Base-by-base conservation (phyloP, 2,888 invertebrate species). In the Tubulanus polymorphus region DNA sequence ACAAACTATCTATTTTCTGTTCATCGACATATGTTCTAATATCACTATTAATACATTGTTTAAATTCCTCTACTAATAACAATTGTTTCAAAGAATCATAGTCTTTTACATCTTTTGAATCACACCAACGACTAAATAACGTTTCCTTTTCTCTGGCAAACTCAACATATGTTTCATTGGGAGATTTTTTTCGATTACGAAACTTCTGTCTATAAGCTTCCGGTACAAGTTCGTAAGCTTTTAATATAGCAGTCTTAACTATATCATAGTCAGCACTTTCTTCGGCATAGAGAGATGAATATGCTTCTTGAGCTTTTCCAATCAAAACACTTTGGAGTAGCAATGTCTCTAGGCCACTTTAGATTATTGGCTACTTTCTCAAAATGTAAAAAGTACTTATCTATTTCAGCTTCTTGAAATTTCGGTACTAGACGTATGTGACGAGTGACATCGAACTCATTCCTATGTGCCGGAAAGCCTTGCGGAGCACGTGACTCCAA, bases 181-280 rank as follows among this genome's bases (percentile, higher is more conserved):
- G 48, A 26, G 18, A 26, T 55, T 62, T n/a, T n/a, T 37, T 20
- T 10, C 32, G 55, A 30, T 45, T 48, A 51, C 63, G 30, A 51
- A 62, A 62, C 46, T 56, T 57, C 26, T 60, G 56, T n/a, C 63
- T 12, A 49, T 63, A 63, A 1, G 56, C 63, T 30, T 58, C 56
- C 18, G 62, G 60, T 1, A 62, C 58, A 5, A 60, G 29, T 60
- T 61, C n/a, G 56, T 60, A 62, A 12, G 58, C 62, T 30, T 63
- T 57, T 6, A 58, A 25, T 46, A 62, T 53, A 18, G 10, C 25
- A 27, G 45, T 10, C 35, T 62, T 58, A 1, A 63, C 54, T 18
- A 5, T 8, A 10, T 57, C 53, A 57, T 61, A 61, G 50, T 62
- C 35, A n/a, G 49, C 12, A 23, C 37, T 35, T 27, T 57, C 35